Base-by-base conservation (phyloP, 2,797 vertebrate species). In the Neosilurus mollespiculum region DNA sequence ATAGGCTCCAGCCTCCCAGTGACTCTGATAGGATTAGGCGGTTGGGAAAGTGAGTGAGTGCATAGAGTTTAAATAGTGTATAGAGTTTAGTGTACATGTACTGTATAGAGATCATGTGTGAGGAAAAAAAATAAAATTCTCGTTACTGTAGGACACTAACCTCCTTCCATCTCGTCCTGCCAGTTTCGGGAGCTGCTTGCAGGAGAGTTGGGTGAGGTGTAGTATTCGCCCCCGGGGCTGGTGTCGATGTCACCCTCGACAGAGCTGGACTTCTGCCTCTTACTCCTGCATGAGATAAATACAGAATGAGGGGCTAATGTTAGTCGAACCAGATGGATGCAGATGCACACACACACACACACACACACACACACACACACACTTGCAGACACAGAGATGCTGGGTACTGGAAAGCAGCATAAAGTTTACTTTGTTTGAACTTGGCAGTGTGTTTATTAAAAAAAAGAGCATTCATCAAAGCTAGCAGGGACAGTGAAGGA, bases 111-210 rank as follows among this genome's bases (percentile, higher is more conserved):
- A 18, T 70, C 37, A 22, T 73, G 69, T 51, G n/a, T 51, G 4
- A 71, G 54, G 26, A 12, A 20, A 22, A 22, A 76, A 34, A n/a
- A 18, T 61, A 2, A n/a, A 12, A 54, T 54, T 56, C 3, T 3
- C 11, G 22, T 65, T 24, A 43, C 3, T n/a, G 37, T 43, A 43
- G 15, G 53, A 10, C 3, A 0, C 94, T 91, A 91, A 98, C 98
- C 97, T 95, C 97, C 97, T 94, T 99, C 98, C 94, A 98, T 97
- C 89, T 99, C 98, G 86, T 99, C 98, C 62, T 95, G 96, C 97
- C 98, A 99, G 95, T 98, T 98, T 87, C 97, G 95, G 91, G 96
- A 98, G 93, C 96, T 97, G 94, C 97, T 97, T 84, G 96, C 98
- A 61, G 98, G 98, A 37, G 97, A 98, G 85, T 94, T 97, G 62